These are phyloP conservation scores for Euthynnus affinis DNA, from an alignment of 2,797 vertebrate species.

Conservation along the genomic window DNA sequence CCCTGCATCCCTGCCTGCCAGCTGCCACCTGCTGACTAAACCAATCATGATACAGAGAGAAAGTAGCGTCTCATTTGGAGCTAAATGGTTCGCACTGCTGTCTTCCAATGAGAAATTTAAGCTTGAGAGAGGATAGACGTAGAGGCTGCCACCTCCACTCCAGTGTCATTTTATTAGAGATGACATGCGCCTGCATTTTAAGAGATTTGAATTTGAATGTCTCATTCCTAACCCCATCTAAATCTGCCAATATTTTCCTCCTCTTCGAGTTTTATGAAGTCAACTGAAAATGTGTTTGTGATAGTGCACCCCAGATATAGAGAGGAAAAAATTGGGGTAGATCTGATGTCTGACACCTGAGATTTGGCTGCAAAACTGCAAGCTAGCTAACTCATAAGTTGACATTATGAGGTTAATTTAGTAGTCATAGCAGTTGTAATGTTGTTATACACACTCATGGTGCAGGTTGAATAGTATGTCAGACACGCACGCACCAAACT, in stretches of 20 bases:
- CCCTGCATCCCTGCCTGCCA: not conserved
- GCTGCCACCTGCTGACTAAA: constrained; percentile 54
- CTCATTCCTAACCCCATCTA: constrained; percentile 12
- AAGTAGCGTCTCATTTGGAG: constrained; percentile 56
- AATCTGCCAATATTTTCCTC: constrained; percentile 29
- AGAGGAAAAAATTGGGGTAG: not conserved
- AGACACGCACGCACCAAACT: not conserved
- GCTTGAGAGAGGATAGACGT: constrained; percentile 39
- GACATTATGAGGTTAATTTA: constrained; percentile 3
- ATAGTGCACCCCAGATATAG: constrained; percentile 13
- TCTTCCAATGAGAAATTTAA: constrained; percentile 59
- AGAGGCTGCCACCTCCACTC: constrained; percentile 39
- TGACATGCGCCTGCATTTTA: constrained; percentile 48
- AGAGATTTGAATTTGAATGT: constrained; percentile 39
- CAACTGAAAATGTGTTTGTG: constrained; percentile 29
- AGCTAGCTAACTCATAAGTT: constrained; percentile 5
- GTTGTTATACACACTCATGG: not conserved
- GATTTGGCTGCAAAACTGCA: constrained; percentile 11
- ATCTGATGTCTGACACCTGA: constrained; percentile 14
- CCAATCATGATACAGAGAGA: constrained; percentile 43
- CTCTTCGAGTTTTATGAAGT: constrained; percentile 3
- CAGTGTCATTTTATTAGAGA: constrained; percentile 45
- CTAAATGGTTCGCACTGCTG: constrained; percentile 56
- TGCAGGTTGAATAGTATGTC: constrained; percentile 1
- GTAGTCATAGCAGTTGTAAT: too few species aligned